Evolutionary conservation across 2,797 vertebrate genomes (phyloP).

Genomic region (Acipenser ruthenus): DNA sequence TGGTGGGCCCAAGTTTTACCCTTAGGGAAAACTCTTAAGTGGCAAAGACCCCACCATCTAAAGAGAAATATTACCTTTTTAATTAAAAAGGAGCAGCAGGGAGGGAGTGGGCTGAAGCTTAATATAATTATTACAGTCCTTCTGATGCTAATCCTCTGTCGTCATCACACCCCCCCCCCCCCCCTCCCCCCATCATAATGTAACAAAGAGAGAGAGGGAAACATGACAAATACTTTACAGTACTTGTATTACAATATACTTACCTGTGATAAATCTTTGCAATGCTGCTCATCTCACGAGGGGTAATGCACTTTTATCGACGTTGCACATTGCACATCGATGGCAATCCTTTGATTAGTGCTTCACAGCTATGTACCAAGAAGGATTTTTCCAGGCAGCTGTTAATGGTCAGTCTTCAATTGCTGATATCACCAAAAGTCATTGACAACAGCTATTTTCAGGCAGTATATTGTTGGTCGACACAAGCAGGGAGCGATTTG

Average conservation of each 20-base stretch:
- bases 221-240: too few relatives aligned
- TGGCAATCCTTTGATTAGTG: constrained; percentile 54
- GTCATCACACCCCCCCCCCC: too few relatives aligned
- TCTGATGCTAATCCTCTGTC: constrained; percentile 8
- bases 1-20: constrained; percentile 54
- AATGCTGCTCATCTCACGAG: constrained; percentile 24
- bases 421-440: constrained; percentile 67
- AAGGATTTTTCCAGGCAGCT: constrained; percentile 60
- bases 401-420: constrained; percentile 62
- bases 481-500: constrained; percentile 38
- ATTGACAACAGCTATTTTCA: constrained; percentile 62
- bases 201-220: too few relatives aligned
- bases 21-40: constrained; percentile 35
- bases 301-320: constrained; percentile 30
- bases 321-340: constrained; percentile 37
- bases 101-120: constrained; percentile 59
- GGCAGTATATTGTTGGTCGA: constrained; percentile 52
- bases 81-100: constrained; percentile 72
- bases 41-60: constrained; percentile 41
- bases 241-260: too few relatives aligned
- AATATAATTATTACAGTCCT: constrained; percentile 67
- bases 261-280: too few relatives aligned
- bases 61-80: constrained; percentile 60
- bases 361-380: constrained; percentile 51
- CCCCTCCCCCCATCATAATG: too few relatives aligned